Evolutionary conservation across 30 jellyfish, hydroid and myxozoan species (phyloP).

Genomic region (Aurelia sp.): DNA sequence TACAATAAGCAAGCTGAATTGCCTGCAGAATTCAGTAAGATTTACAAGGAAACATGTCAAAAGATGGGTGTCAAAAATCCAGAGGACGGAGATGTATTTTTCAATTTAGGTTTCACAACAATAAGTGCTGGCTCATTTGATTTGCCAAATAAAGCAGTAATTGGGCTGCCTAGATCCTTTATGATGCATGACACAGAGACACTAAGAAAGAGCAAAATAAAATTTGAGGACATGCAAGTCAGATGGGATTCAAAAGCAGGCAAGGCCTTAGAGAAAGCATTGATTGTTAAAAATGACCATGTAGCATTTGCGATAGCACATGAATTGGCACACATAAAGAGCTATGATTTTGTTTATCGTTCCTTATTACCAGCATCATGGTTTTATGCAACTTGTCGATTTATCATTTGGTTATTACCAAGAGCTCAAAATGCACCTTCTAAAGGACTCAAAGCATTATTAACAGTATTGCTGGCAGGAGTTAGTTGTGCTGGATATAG

Average conservation of each 20-base stretch:
- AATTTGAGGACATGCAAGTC: slow-evolving; percentile 48
- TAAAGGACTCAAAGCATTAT: slow-evolving; percentile 28
- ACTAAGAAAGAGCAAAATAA: slow-evolving; percentile 40
- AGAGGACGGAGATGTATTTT: slow-evolving; percentile 21
- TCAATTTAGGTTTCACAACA: slow-evolving; percentile 70
- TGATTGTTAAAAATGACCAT: slow-evolving; percentile 63
- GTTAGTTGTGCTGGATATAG: slow-evolving; percentile 48
- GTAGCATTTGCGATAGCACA: slow-evolving; percentile 85
- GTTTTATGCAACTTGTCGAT: slow-evolving; percentile 66
- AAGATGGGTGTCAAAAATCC: slow-evolving; percentile 59
- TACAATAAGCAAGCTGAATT: slow-evolving; percentile 20
- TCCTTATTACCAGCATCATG: slow-evolving; percentile 66
- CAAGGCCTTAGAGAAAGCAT: slow-evolving; percentile 58
- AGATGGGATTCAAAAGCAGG: slow-evolving; percentile 79
- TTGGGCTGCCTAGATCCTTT: slow-evolving; percentile 82
- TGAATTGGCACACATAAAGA: slow-evolving; percentile 86
- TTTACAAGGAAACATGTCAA: slow-evolving; percentile 67
- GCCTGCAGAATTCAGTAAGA: slow-evolving; percentile 26
- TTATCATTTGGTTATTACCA: slow-evolving; percentile 55
- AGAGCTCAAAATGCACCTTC: slow-evolving; percentile 69
- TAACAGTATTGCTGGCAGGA: slow-evolving; percentile 51
- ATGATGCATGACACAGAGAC: slow-evolving; percentile 30
- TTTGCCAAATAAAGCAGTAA: slow-evolving; percentile 80
- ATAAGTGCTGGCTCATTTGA: slow-evolving; percentile 83
- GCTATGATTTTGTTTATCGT: slow-evolving; percentile 58